Evolutionary conservation across 2,888 invertebrate species (phyloP), one percentile per base, ranked within the genome.

Genomic region (Euclidia mi): DNA sequence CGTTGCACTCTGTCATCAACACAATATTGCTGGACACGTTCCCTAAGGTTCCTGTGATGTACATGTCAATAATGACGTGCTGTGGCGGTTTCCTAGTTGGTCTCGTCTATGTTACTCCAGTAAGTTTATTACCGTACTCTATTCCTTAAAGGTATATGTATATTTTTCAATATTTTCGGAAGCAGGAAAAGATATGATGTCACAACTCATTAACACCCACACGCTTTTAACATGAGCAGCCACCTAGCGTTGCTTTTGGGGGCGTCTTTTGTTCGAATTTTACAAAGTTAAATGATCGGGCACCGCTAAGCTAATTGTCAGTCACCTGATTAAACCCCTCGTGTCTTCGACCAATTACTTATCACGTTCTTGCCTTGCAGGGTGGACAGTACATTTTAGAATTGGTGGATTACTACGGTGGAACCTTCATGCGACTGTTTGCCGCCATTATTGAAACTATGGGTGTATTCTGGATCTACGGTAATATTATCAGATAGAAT

Each of bases 391-490:
- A 96, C 82, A 95, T 97, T 57, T 84, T 97, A 28, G 96, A 96
- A 37, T 81, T 97, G 41, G 96, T 97, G 70, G 97, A 97, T 81
- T 95, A 96, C 65, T 97, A 96, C 78, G 97, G 97, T 0, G 97
- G 97, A n/a, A 96, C 98, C 0, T 96, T 97, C 84, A 96, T 98
- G 81, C 96, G 97, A 7, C 92, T 98, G 51, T 94, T 96, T 35
- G 89, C 96, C 56, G 96, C 96, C 42, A 96, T 96, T 14, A 85
- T 95, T 15, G 97, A 98, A 84, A 95, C 96, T 42, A 93, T 96
- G 35, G 96, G 96, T 0, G 91, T 98, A 2, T 95, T 96, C 61
- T 98, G 97, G 96, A 95, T 97, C 50, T 98, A 98, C 79, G 97
- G 97, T 96, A 84, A 77, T 18, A 15, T 38, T 52, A 10, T 41